Base-by-base conservation (phyloP, 2,888 invertebrate species). In the Patella pellucida region DNA sequence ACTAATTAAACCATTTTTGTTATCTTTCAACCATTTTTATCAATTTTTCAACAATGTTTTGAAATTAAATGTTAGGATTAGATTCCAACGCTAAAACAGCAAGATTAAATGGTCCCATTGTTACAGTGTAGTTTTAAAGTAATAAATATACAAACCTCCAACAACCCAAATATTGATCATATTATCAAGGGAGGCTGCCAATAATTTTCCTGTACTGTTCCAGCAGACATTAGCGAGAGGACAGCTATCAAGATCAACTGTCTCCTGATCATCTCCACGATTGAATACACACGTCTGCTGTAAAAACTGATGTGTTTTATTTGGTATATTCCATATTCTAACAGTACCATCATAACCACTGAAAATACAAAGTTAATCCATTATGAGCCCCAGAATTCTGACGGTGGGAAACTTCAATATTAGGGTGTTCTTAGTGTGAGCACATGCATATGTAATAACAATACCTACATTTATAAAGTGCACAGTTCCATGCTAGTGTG, bases 261-360 rank as follows among this genome's bases (percentile, higher is more conserved):
- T 82, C 9, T 77, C 77, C 16, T 82, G 71, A 5, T 84, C 84
- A 72, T 87, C 85, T 9, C 91, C 89, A 2, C 92, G 91, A 80
- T 92, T 91, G 84, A 93, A 93, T 14, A 93, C 91, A 78, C 93
- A 89, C 1, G 93, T 93, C 79, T 92, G 93, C 82, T 93, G 92
- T 76, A 93, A 88, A 76, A 88, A 88, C 76, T 89, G 88, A 76
- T 90, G 90, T 52, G 89, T 90, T 75, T 90, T 87, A 79, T 90
- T 89, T 9, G 92, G 90, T 69, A 91, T 89, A 69, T 85, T 89
- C 94, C 94, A 94, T 16, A 93, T 88, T 27, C 94, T 89, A 0
- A 94, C 93, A 2, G 93, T 94, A n/a, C 93, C 93, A 87, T 94
- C 94, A 85, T 92, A 93, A 0, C 93, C 93, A 85, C 93, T 92